phyloP scores from a whole-genome alignment of 2,113 vertebrate genomes.

The Trematocara marginatum region DNA sequence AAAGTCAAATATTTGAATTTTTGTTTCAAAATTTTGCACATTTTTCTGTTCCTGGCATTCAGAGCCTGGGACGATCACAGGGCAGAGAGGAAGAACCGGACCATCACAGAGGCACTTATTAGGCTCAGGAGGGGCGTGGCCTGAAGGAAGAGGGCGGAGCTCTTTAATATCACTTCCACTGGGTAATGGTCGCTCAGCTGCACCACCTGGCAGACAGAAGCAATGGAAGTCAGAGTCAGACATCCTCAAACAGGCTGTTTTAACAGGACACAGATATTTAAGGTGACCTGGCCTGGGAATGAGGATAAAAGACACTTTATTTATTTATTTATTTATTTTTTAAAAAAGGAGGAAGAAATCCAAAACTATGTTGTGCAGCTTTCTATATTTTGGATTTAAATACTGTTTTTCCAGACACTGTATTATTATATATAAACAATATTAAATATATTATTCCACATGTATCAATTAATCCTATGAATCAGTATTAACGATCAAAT shows the following conservation, averaged over 20 bases:
- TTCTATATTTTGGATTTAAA: background rate
- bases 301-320: background rate
- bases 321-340: background rate
- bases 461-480: fast-evolving
- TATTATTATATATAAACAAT: background rate
- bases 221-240: background rate
- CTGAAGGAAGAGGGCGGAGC: constrained; percentile 11
- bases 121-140: constrained; percentile 20
- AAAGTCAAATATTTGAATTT: background rate
- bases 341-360: background rate
- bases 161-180: constrained; percentile 40
- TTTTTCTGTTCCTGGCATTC: background rate
- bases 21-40: fast-evolving
- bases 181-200: constrained; percentile 34
- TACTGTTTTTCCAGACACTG: fast-evolving
- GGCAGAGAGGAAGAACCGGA: background rate
- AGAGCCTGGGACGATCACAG: background rate
- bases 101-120: background rate
- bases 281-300: background rate
- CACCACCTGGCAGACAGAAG: constrained; percentile 32
- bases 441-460: background rate
- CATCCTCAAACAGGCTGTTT: fast-evolving
- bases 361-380: background rate
- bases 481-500: background rate
- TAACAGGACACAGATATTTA: fast-evolving